Evolutionary conservation across 2,797 vertebrate species (phyloP).

Genomic region (Trachurus trachurus): DNA sequence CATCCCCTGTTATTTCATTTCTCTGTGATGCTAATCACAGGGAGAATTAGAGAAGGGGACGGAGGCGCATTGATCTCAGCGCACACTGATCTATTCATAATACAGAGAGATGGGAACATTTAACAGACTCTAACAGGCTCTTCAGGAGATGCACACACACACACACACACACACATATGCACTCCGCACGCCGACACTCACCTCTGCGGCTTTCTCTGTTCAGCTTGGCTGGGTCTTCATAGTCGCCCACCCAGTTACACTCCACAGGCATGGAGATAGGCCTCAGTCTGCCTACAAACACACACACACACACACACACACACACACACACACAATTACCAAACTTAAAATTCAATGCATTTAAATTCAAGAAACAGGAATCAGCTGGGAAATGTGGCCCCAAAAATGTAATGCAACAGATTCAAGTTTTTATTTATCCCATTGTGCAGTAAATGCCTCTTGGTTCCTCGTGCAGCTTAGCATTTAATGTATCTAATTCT

Average conservation of each 20-base stretch:
- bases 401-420: neutral
- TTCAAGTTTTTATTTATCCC: neutral
- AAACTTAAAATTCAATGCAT: constrained; percentile 17
- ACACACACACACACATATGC: constrained; percentile 37
- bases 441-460: neutral
- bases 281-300: constrained; percentile 91
- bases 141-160: constrained; percentile 44
- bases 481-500: neutral
- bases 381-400: neutral
- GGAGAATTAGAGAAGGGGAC: constrained; percentile 56
- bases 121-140: constrained; percentile 70
- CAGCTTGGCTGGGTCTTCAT: constrained; percentile 96
- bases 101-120: constrained; percentile 65
- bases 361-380: neutral
- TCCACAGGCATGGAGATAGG: constrained; percentile 99
- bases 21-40: constrained; percentile 76
- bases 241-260: constrained; percentile 99
- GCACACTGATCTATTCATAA: constrained; percentile 68
- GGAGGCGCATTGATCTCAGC: constrained; percentile 56
- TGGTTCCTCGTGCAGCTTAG: neutral
- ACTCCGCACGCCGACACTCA: constrained; percentile 54
- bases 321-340: constrained; percentile 34
- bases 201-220: constrained; percentile 91
- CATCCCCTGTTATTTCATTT: constrained; percentile 43
- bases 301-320: constrained; percentile 45